phyloP scores from a whole-genome alignment of 2,113 vertebrate genomes.

The Psammodynastes pulverulentus region DNA sequence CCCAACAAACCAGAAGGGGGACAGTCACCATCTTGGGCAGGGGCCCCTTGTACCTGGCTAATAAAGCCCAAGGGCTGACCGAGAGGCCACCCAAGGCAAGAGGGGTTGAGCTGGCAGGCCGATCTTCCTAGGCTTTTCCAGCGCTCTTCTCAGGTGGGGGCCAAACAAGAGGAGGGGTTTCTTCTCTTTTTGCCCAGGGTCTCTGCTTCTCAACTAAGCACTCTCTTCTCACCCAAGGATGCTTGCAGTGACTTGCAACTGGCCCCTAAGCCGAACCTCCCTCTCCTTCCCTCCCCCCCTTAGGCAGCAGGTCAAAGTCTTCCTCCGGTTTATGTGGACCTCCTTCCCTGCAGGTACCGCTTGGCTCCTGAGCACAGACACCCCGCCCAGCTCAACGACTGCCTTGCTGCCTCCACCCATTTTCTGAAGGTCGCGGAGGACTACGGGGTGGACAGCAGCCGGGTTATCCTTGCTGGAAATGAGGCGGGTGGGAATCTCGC shows the following conservation, averaged over 20 bases:
- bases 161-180: neutral
- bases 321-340: neutral
- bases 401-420: conserved; percentile 70
- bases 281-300: too few species aligned
- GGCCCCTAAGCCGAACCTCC: neutral
- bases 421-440: conserved; percentile 72
- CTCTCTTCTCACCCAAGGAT: too few species aligned
- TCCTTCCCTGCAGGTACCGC: conserved; percentile 70
- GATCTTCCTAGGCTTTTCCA: neutral
- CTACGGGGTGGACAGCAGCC: conserved; percentile 74
- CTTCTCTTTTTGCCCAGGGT: too few species aligned
- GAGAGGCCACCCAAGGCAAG: neutral
- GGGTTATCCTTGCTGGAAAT: conserved; percentile 77
- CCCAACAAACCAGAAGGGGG: neutral
- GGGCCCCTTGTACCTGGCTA: too few species aligned
- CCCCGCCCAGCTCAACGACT: conserved; percentile 70
- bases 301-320: neutral
- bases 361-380: conserved; percentile 75
- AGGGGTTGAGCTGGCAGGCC: neutral
- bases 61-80: too few species aligned
- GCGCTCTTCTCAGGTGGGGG: neutral
- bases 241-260: neutral
- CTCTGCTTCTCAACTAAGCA: neutral
- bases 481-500: conserved; percentile 77
- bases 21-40: neutral